Evolutionary conservation across 2,797 vertebrate species (phyloP), one percentile per base, ranked within the genome.

Genomic region (Saxicola maurus): DNA sequence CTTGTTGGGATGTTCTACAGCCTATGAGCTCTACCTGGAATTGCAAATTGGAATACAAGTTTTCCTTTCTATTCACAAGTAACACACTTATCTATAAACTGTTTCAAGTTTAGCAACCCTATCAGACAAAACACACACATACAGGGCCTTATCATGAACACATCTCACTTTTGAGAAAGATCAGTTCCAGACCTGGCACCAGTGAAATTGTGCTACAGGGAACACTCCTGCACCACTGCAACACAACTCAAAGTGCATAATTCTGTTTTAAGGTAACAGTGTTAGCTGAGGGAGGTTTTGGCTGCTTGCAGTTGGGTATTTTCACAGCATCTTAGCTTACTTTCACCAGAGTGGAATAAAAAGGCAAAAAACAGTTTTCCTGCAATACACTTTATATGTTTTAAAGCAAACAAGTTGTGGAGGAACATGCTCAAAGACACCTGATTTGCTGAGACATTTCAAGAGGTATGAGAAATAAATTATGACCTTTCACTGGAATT

Each of bases 141-240:
- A 16, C 0, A 1, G 11, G 7, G 23, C 66, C 20, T 72, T 77
- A 16, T 0, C n/a, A 42, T 42, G 46, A 65, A 33, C 5, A 46
- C 7, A 49, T 31, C 31, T 66, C 30, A 14, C 18, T 81, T 79
- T 19, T 19, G 23, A n/a, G 24, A 57, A 45, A 38, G 12, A 42
- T 8, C 38, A 6, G 19, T 31, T 84, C 60, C 38, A 61, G 35
- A 53, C 33, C 11, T 11, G 15, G 14, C 17, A 69, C 15, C 31
- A 49, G 65, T 16, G 10, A 67, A 57, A 48, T 2, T 64, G 18
- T 17, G 17, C 45, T n/a, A 10, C 25, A 25, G 11, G 61, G 59
- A 57, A 46, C 35, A 19, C 0, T 0, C 4, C 43, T 42, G 38
- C 17, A 20, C 68, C 48, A 23, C 27, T 53, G 17, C 35, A 61